Base-by-base conservation (phyloP, 2,113 vertebrate species). In the Trematomus loennbergii region DNA sequence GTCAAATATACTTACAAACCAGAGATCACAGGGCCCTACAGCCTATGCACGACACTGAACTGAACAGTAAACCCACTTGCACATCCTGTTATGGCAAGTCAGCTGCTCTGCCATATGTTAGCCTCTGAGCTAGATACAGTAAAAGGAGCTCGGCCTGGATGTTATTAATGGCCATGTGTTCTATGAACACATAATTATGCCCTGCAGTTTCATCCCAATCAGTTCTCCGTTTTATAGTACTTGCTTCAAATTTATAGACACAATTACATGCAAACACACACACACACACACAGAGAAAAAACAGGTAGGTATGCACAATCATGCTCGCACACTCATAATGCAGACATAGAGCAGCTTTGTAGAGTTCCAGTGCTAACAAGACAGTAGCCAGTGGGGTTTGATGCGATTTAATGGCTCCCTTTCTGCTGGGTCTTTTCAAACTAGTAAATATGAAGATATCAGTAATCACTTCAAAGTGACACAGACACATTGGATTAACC, bases 151-250 rank as follows among this genome's bases (percentile, higher is more conserved):
- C n/a, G 60, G 61, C 33, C 70, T 68, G 25, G 0, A 60, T 74
- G 66, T 80, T 82, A 82, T 77, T 87, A 87, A 89, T 81, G 67
- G 79, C 69, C 82, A 75, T 70, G 78, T 84, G 88, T 75, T 80
- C 82, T 68, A 75, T 55, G 83, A 87, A 83, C 83, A 73, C 53
- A 65, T 83, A 88, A 93, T 91, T 84, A 91, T 81, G 33, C 75
- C 68, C 76, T 78, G 69, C 80, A 80, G 86, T 90, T 88, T 61
- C 60, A 87, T 80, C 72, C 53, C 57, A 64, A 68, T 53, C 36
- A 40, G 36, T 40, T 40, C 66, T 65, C 75, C 55, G 22, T 72
- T 91, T 92, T 86, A 86, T 33, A 43, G 78, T 7, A 16, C 70
- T 79, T 18, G 22, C 49, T 77, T 64, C 53, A 70, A 55, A 48